Base-by-base conservation (phyloP, 2,888 invertebrate genomes). In the Empis livida region DNA sequence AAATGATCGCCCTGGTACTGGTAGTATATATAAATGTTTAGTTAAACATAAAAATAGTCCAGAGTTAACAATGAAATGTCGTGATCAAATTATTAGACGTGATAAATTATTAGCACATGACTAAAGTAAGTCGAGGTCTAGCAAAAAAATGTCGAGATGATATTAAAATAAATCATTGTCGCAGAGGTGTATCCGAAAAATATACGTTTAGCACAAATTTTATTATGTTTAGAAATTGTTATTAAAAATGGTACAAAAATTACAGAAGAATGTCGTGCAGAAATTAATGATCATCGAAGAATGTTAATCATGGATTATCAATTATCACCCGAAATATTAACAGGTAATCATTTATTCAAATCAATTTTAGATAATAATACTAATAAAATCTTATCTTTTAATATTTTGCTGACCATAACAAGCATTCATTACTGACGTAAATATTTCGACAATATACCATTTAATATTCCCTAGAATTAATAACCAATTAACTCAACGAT, bases 271-370 rank as follows among this genome's bases (percentile, higher is more conserved):
- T 99, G 97, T 63, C 78, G 84, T 45, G 76, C 78, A 16, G 95
- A 97, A 73, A 86, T 99, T 80, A 76, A 82, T 53, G 89, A 91
- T 59, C 93, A 97, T 64, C 77, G 97, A 16, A 82, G 83, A 64
- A 83, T 87, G 71, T 73, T 99, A 14, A 84, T 97, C 84, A 86
- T 90, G 60, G 95, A 97, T 67, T 96, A 87, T 64, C 79, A 88
- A 57, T 73, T 99, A 15, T 92, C 91, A 10, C 97, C 97, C 6
- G 94, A 96, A 69, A 77, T 97, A 51, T 85, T 96, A 51, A 79
- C 82, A 56, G 78, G 41, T 27, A 9, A 41, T 10, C n/a, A n/a
- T n/a, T n/a, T n/a, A n/a, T n/a, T n/a, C n/a, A n/a, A n/a, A n/a
- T n/a, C n/a, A n/a, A n/a, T n/a, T n/a, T n/a, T n/a, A n/a, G n/a